These are phyloP conservation scores for Acanthosoma haemorrhoidale DNA, from an alignment of 2,888 invertebrate genomes.

Conservation along the genomic window DNA sequence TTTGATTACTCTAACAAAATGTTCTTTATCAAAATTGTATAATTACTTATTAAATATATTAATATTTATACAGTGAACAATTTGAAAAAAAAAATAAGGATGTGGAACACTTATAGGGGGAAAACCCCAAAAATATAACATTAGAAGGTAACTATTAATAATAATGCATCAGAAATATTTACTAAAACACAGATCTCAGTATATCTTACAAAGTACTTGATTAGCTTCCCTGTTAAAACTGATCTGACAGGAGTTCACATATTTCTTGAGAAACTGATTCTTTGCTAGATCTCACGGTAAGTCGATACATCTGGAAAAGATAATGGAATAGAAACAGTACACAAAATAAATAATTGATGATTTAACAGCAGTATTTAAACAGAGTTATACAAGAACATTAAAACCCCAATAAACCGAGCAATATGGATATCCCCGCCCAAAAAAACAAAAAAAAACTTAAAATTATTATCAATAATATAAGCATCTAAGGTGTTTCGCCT, in stretches of 20 bases:
- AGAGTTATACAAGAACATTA: too few species aligned
- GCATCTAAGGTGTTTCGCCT: too few species aligned
- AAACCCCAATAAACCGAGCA: too few species aligned
- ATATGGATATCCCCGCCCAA: too few species aligned
- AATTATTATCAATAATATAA: too few species aligned
- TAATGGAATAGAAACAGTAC: too few species aligned
- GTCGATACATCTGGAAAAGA: constrained; percentile 95
- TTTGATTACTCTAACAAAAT: not conserved
- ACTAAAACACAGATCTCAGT: constrained; percentile 4
- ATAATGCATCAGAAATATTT: not conserved
- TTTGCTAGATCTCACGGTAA: constrained; percentile 96
- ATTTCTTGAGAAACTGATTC: constrained; percentile 89
- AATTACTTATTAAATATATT: not conserved
- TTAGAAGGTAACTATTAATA: constrained; percentile 5
- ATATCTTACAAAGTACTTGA: not conserved
- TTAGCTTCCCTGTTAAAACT: constrained; percentile 64
- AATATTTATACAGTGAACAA: not conserved
- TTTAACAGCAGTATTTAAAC: too few species aligned
- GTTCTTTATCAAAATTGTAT: too few species aligned
- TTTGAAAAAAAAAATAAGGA: not conserved
- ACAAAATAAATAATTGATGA: too few species aligned
- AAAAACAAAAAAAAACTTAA: too few species aligned
- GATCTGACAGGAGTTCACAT: constrained; percentile 88
- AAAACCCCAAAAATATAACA: not conserved
- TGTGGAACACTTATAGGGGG: not conserved